These are phyloP conservation scores for Hydrotaea diabolus DNA, from an alignment of 2,888 invertebrate genomes.

Conservation along the genomic window DNA sequence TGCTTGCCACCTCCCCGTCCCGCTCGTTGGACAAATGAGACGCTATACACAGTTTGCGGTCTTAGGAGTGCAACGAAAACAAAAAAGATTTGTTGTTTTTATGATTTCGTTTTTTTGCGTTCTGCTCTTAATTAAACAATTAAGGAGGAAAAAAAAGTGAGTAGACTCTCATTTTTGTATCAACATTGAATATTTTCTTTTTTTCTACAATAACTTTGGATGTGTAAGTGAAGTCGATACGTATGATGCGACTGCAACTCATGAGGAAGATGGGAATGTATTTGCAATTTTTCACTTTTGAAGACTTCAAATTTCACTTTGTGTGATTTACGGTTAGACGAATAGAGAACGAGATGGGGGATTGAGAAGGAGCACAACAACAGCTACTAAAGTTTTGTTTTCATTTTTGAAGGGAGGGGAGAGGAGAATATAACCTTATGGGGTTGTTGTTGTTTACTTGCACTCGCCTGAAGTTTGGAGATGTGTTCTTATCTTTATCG, in stretches of 20 bases:
- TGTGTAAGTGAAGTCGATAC: not conserved
- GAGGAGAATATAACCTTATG: not conserved
- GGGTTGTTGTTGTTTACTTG: not conserved
- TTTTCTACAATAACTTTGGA: not conserved
- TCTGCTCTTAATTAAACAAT: conserved; percentile 45
- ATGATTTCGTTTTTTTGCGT: conserved; percentile 18
- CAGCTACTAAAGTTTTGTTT: not conserved
- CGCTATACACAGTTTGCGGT: conserved; percentile 5
- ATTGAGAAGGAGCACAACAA: not conserved
- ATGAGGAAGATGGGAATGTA: not conserved
- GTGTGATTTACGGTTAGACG: not conserved
- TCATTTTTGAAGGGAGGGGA: not conserved
- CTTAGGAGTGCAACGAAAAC: not conserved
- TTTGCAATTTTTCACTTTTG: not conserved
- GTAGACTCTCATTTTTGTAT: conserved; percentile 1
- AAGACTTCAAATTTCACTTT: conserved; percentile 40
- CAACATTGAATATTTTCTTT: not conserved
- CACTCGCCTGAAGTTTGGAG: not conserved
- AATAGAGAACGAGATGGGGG: not conserved
- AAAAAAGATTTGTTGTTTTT: conserved; percentile 1
- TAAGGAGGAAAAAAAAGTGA: conserved; percentile 9
- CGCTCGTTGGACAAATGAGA: too few relatives aligned
- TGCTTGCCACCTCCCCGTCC: not conserved
- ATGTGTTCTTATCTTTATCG: not conserved
- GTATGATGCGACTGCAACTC: conserved; percentile 19